Base-by-base conservation (phyloP, 2,888 invertebrate genomes). In the Patella pellucida region DNA sequence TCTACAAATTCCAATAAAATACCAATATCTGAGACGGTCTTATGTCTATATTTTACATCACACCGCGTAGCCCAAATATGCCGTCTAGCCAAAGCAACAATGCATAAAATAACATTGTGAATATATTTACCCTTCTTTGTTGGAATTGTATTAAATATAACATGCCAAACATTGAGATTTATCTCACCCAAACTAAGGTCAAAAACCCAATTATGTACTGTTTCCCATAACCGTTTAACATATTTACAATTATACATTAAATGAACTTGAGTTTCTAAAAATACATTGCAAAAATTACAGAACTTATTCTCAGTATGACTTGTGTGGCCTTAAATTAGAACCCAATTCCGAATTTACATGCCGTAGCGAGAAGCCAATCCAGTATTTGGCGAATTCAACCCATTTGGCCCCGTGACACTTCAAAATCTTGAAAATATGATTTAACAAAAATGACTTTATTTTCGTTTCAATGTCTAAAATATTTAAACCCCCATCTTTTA, bases 121-220 rank as follows among this genome's bases (percentile, higher is more conserved):
- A 62, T 62, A 62, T 23, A 11, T 62, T 62, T 62, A 14, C 23
- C 62, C 23, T 62, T 62, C 62, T 62, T 62, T 62, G 19, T 19
- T 62, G 62, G 62, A 23, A 62, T 62, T 23, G 19, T 23, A 23
- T 62, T 62, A 62, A 62, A 62, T 16, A 62, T 62, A 62, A 62
- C 62, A 23, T 62, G 62, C 62, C 62, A 62, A 62, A 62, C 62
- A 62, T 62, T 62, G 62, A 62, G 62, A 62, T 62, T 23, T 23
- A 62, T 62, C 62, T 62, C 62, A 23, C 62, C 62, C 62, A 62
- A 62, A 62, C 62, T 62, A 62, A 62, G 62, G 15, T 9, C 62
- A 62, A 62, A 19, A 62, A 62, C 23, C 62, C 62, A 62, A 62
- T 62, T 62, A 62, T 23, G 62, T 23, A 62, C 62, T 62, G 23